Evolutionary conservation across 2,797 vertebrate genomes (phyloP).

Genomic region (Macrochelys suwanniensis): DNA sequence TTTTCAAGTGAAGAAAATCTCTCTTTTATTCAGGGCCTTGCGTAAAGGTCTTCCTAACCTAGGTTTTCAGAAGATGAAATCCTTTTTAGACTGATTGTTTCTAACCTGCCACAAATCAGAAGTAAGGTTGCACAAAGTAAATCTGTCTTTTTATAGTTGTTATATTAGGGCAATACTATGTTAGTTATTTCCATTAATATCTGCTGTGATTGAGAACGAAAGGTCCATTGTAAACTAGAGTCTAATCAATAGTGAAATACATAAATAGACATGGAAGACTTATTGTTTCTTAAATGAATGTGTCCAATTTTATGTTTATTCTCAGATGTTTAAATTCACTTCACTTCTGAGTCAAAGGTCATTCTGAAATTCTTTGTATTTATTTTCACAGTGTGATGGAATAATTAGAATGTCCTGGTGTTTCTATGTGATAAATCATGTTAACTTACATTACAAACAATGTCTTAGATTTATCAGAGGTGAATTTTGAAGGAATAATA

Average conservation of each 20-base stretch:
- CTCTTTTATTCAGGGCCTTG: background rate
- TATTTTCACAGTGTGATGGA: constrained; percentile 51
- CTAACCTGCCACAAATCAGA: background rate
- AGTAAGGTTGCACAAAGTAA: background rate
- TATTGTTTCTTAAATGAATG: background rate
- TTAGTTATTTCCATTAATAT: constrained; percentile 16
- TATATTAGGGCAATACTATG: background rate
- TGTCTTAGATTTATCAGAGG: constrained; percentile 36
- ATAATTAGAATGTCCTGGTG: constrained; percentile 30
- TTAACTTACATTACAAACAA: constrained; percentile 49
- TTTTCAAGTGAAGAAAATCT: background rate
- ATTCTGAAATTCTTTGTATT: constrained; percentile 52
- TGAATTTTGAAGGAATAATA: constrained; percentile 34
- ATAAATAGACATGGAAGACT: constrained; percentile 36
- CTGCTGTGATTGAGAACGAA: constrained; percentile 1
- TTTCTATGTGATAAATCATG: background rate
- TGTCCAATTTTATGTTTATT: constrained; percentile 45
- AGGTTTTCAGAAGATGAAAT: background rate
- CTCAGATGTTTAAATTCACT: constrained; percentile 50
- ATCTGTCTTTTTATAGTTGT: background rate
- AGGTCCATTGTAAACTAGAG: background rate
- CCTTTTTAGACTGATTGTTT: background rate
- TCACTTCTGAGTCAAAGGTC: constrained; percentile 34
- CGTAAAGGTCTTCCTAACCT: constrained; percentile 2
- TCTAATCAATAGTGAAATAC: constrained; percentile 25